These are phyloP conservation scores for Drosophila pruinosa DNA, from an alignment of 1,140 invertebrate species.

Conservation along the genomic window DNA sequence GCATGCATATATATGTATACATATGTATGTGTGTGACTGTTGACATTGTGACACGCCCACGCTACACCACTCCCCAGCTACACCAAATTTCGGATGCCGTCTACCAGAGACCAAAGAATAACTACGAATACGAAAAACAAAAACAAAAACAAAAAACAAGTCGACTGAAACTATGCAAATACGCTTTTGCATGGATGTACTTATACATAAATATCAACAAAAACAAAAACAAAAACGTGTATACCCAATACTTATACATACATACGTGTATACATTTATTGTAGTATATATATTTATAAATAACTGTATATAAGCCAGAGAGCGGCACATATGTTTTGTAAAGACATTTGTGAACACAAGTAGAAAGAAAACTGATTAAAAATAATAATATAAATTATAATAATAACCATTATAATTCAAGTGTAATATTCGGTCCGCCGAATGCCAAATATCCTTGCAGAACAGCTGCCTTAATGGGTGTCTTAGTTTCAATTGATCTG, in stretches of 20 bases:
- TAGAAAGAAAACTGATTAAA: conserved; percentile 13
- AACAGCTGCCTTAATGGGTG: not conserved
- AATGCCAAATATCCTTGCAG: conserved; percentile 23
- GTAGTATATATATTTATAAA: conserved; percentile 12
- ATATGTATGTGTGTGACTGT: conserved; percentile 11
- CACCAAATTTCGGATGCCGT: conserved; percentile 32
- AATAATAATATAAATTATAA: conserved; percentile 3
- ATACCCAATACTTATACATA: conserved; percentile 30
- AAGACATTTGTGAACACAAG: conserved; percentile 8
- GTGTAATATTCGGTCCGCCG: conserved; percentile 12
- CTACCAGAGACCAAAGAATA: conserved; percentile 43
- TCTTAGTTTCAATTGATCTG: too few relatives aligned
- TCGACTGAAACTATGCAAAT: conserved; percentile 70
- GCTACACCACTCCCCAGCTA: not conserved
- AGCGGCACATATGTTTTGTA: conserved; percentile 1
- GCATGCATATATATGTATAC: not conserved
- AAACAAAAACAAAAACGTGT: not conserved
- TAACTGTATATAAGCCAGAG: conserved; percentile 12
- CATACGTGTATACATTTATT: conserved; percentile 15
- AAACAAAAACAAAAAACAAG: conserved; percentile 41
- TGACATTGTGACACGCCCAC: conserved; percentile 31
- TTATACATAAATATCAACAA: conserved; percentile 34
- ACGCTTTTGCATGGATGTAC: conserved; percentile 50
- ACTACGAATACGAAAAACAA: conserved; percentile 7
- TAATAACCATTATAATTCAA: conserved; percentile 2